phyloP scores from a whole-genome alignment of 2,113 vertebrate species.

The Tauraco erythrolophus region DNA sequence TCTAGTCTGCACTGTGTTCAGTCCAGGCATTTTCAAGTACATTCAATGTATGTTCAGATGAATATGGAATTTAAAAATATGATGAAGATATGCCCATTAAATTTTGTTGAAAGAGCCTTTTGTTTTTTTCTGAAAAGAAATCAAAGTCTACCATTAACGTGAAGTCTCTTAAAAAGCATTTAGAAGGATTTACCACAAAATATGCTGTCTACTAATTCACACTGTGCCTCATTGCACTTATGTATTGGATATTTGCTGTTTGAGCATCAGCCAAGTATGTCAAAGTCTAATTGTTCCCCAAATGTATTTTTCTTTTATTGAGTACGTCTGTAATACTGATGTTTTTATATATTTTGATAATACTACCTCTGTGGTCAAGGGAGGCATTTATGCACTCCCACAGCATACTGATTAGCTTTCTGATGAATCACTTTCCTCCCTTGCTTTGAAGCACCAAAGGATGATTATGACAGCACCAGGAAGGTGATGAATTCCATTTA shows the following conservation, averaged over 20 bases:
- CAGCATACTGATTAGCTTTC: neutral
- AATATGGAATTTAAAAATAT: neutral
- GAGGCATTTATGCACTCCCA: neutral
- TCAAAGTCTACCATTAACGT: neutral
- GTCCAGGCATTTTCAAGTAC: neutral
- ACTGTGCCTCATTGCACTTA: neutral
- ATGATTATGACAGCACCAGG: neutral
- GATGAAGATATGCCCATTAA: neutral
- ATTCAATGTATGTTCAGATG: neutral
- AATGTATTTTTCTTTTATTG: neutral
- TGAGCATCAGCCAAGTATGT: neutral
- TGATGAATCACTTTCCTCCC: neutral
- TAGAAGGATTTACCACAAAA: neutral
- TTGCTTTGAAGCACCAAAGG: constrained; percentile 17
- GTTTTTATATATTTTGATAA: neutral
- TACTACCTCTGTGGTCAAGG: neutral
- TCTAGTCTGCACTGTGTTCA: neutral
- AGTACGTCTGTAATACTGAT: neutral
- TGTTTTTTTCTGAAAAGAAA: neutral
- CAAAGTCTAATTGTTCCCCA: neutral
- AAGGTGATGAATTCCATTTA: constrained; percentile 14
- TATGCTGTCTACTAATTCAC: neutral
- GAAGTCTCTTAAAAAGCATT: neutral
- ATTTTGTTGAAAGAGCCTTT: neutral
- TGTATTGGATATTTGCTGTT: neutral